Conservation (phyloP, 2,113 vertebrate genomes). For the Bungarus multicinctus region DNA sequence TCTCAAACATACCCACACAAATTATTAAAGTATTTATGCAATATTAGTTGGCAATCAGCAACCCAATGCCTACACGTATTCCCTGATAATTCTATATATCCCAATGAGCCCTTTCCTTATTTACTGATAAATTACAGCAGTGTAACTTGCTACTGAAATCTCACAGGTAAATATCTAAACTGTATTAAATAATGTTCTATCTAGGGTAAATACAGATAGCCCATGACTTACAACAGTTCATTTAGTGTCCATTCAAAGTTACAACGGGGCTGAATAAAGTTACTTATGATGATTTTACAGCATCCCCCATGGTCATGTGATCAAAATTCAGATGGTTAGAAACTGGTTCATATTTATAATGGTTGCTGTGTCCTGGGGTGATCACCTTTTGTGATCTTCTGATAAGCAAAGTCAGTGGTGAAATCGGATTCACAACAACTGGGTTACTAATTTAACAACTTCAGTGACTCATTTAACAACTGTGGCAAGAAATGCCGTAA, state of each 20-base stretch:
- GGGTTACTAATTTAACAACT: not conserved
- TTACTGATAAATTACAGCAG: not conserved
- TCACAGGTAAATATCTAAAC: not conserved
- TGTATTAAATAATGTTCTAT: not conserved
- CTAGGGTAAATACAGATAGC: not conserved
- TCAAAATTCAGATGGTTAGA: too few species aligned
- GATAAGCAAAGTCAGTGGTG: not conserved
- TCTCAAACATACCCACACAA: not conserved
- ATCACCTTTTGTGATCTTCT: not conserved
- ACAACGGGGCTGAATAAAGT: too few species aligned
- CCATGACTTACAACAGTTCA: too few species aligned
- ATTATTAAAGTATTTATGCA: not conserved
- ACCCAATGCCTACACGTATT: not conserved
- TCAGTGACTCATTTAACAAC: not conserved
- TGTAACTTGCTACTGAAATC: not conserved
- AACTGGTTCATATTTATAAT: not conserved
- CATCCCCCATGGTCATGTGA: too few species aligned
- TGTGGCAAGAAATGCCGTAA: not conserved
- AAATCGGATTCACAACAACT: not conserved
- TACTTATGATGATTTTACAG: not conserved
- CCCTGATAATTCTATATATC: not conserved
- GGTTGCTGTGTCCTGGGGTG: not conserved
- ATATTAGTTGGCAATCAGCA: not conserved
- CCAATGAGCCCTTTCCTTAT: not conserved
- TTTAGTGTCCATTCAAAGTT: too few species aligned